A percentile compares a stretch with the other conserved stretches of the same genome.
Conservation (phyloP, 2,113 vertebrate genomes). For the Catharus fuscescens region DNA sequence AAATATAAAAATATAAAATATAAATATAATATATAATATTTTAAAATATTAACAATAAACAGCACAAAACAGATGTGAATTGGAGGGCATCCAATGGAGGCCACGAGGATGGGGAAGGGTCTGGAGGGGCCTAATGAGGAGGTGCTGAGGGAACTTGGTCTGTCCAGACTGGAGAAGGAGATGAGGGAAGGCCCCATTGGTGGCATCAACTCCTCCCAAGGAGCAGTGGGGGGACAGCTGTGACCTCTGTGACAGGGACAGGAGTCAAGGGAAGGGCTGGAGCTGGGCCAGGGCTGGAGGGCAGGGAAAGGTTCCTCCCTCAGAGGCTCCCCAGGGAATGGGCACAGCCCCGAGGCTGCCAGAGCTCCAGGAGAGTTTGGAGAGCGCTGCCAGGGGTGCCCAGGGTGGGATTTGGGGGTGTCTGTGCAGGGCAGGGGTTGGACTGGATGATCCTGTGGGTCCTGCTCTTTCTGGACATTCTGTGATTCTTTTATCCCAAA, state of each 20-base stretch:
- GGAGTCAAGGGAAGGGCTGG: neutral
- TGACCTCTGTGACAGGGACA: neutral
- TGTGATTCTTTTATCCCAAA: no score
- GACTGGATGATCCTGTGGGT: neutral
- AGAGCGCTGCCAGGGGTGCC: accelerated
- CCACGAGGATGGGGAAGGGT: neutral
- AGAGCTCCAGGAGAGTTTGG: neutral
- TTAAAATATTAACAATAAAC: no score
- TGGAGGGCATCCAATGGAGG: neutral
- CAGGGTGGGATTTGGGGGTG: neutral
- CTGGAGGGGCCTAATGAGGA: neutral
- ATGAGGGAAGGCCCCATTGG: neutral
- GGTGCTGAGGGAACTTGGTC: neutral
- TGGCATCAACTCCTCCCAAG: neutral
- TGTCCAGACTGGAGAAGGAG: neutral
- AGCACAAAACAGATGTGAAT: neutral
- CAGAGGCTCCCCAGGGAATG: neutral
- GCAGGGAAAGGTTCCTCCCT: neutral
- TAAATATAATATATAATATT: no score
- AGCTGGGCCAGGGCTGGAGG: no score
- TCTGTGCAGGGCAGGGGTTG: neutral
- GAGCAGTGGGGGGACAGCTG: neutral
- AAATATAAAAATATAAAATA: no score
- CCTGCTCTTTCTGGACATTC: neutral
- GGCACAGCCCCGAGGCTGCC: neutral